Conservation (phyloP, 1,140 invertebrate genomes). For the Brachionus plicatilis region DNA sequence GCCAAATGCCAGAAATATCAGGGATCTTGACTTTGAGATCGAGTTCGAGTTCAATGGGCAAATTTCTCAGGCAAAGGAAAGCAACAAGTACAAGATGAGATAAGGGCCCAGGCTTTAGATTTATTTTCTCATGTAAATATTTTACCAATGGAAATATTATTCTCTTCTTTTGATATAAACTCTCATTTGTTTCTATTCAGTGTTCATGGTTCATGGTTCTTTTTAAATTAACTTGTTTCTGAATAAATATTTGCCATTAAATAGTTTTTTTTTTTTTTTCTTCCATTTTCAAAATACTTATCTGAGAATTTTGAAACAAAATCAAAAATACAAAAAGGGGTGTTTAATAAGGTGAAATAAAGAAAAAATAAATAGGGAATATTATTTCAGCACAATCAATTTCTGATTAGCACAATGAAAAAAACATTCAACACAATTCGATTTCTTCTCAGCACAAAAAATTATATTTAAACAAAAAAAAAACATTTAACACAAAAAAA, state of each 20-base stretch:
- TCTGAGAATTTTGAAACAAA: too few relatives aligned
- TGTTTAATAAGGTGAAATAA: too few relatives aligned
- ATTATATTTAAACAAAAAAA: too few relatives aligned
- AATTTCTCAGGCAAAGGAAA: neutral
- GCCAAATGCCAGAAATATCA: conserved; percentile 44
- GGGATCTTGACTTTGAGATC: conserved; percentile 91
- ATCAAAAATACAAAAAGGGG: too few relatives aligned
- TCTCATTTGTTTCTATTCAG: neutral
- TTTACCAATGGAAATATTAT: neutral
- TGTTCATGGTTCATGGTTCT: neutral
- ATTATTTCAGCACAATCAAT: too few relatives aligned
- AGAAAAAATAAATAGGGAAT: too few relatives aligned
- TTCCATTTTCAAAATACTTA: too few relatives aligned
- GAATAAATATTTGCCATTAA: neutral
- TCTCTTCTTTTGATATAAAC: neutral
- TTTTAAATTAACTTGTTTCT: neutral
- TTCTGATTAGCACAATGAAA: too few relatives aligned
- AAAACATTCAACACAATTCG: too few relatives aligned
- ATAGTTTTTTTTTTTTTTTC: neutral
- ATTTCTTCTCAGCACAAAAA: too few relatives aligned
- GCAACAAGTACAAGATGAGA: conserved; percentile 35
- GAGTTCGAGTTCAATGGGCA: conserved; percentile 91
- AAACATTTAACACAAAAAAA: too few relatives aligned
- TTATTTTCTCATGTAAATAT: neutral
- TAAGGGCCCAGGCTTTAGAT: neutral